Percentiles rank a stretch among this genome's conserved stretches.
Evolutionary conservation across 2,113 vertebrate genomes (phyloP).

Genomic region (Sinocyclocheilus anophthalmus): DNA sequence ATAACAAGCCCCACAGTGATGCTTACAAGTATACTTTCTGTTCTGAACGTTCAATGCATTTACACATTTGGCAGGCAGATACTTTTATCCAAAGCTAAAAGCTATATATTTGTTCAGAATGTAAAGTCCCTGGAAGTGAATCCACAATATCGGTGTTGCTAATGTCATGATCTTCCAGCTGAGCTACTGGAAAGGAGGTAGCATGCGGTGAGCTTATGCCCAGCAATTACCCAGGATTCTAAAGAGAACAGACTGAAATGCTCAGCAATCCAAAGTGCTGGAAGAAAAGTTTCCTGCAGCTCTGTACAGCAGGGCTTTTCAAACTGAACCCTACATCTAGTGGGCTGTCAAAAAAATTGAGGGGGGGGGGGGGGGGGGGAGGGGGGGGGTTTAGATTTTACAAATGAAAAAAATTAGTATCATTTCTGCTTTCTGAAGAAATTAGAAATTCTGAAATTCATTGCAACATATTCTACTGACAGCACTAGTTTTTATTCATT

Average conservation of each 20-base stretch:
- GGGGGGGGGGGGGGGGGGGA: too few species aligned
- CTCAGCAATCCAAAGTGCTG: background rate
- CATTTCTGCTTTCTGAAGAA: background rate
- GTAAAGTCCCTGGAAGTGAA: background rate
- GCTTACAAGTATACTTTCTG: background rate
- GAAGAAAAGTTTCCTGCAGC: background rate
- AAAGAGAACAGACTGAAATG: background rate
- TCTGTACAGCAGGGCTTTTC: too few species aligned
- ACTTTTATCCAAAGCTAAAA: background rate
- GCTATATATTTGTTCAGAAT: background rate
- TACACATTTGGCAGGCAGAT: background rate
- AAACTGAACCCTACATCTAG: too few species aligned
- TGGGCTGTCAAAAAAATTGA: too few species aligned
- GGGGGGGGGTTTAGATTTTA: too few species aligned
- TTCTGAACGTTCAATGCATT: background rate
- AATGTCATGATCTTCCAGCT: background rate
- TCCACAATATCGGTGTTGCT: background rate
- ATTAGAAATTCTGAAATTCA: background rate
- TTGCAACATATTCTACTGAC: background rate
- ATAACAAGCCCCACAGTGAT: background rate
- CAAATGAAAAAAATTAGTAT: background rate
- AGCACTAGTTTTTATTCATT: background rate
- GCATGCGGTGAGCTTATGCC: background rate
- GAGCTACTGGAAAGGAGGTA: background rate
- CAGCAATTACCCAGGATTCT: background rate